A percentile compares a stretch with the other conserved stretches of the same genome.
Conservation (phyloP, 2,888 invertebrate species). For the Drosophila picticornis region DNA sequence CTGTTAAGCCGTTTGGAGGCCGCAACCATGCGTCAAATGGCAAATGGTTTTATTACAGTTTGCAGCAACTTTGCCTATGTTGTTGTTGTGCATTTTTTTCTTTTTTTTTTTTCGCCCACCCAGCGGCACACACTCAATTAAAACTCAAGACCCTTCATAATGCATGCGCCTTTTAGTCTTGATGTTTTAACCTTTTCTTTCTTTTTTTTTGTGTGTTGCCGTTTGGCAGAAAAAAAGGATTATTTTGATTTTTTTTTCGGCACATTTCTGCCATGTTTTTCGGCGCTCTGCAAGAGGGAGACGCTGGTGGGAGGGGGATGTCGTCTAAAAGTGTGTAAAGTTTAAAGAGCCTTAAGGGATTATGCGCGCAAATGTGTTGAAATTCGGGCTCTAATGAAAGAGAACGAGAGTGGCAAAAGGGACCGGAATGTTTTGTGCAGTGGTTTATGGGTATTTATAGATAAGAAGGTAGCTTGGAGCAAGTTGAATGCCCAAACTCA, state of each 20-base stretch:
- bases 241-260: conserved; percentile 66
- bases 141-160: conserved; percentile 83
- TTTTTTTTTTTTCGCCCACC: conserved; percentile 19
- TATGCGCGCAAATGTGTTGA: conserved; percentile 80
- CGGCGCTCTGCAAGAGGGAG: conserved; percentile 20
- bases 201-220: conserved; percentile 34
- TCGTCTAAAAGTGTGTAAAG: conserved; percentile 78
- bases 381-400: conserved; percentile 73
- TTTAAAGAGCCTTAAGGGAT: conserved; percentile 83
- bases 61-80: conserved; percentile 45
- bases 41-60: conserved; percentile 79
- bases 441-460: conserved; percentile 79
- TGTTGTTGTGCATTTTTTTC: conserved; percentile 20
- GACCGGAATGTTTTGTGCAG: conserved; percentile 55
- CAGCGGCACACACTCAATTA: conserved; percentile 82
- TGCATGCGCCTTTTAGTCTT: conserved; percentile 76
- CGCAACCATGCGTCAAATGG: conserved; percentile 49
- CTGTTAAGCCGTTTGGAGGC: conserved; percentile 40
- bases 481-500: conserved; percentile 41
- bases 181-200: conserved; percentile 74
- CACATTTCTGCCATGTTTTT: conserved; percentile 60
- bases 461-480: conserved; percentile 66
- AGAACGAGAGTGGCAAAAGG: conserved; percentile 52
- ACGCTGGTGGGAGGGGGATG: conserved; percentile 20
- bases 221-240: conserved; percentile 65